A percentile compares a stretch with the other conserved stretches of the same genome.
Evolutionary conservation across 2,888 invertebrate species (phyloP).

Genomic region (Agrilus cyanescens): DNA sequence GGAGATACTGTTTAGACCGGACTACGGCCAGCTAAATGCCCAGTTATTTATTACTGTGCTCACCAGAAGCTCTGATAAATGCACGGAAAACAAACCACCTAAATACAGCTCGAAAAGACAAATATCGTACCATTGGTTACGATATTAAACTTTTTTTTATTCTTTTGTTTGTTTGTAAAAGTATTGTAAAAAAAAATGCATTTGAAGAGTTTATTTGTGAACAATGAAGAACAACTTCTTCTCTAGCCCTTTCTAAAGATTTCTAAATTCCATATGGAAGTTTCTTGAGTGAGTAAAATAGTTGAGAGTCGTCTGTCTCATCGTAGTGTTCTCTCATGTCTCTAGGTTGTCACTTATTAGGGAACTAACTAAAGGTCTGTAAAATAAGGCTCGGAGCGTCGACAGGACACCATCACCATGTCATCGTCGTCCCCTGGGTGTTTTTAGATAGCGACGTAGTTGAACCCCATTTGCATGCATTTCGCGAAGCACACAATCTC

Average conservation of each 20-base stretch:
- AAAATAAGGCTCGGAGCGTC: too few relatives aligned
- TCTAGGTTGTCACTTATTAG: too few relatives aligned
- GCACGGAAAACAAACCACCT: background rate
- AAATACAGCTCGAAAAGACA: slow-evolving; percentile 3
- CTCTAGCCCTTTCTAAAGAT: too few relatives aligned
- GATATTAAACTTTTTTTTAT: slow-evolving; percentile 1
- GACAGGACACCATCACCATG: slow-evolving; percentile 11
- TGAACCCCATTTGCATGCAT: slow-evolving; percentile 35
- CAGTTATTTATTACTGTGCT: background rate
- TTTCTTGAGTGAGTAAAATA: too few relatives aligned
- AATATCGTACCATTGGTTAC: slow-evolving; percentile 7
- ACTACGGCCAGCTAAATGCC: background rate
- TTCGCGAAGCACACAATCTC: slow-evolving; percentile 32
- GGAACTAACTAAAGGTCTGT: slow-evolving; percentile 11
- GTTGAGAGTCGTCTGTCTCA: too few relatives aligned
- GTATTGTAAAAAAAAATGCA: too few relatives aligned
- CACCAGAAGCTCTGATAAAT: background rate
- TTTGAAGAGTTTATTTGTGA: too few relatives aligned
- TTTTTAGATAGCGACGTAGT: slow-evolving; percentile 20
- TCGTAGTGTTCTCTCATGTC: too few relatives aligned
- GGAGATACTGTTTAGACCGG: slow-evolving; percentile 3
- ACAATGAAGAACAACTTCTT: too few relatives aligned
- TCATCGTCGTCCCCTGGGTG: slow-evolving; percentile 13
- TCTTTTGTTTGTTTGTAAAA: too few relatives aligned
- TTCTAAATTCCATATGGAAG: too few relatives aligned